phyloP scores from a whole-genome alignment of 2,113 vertebrate genomes.

The Axis porcinus region DNA sequence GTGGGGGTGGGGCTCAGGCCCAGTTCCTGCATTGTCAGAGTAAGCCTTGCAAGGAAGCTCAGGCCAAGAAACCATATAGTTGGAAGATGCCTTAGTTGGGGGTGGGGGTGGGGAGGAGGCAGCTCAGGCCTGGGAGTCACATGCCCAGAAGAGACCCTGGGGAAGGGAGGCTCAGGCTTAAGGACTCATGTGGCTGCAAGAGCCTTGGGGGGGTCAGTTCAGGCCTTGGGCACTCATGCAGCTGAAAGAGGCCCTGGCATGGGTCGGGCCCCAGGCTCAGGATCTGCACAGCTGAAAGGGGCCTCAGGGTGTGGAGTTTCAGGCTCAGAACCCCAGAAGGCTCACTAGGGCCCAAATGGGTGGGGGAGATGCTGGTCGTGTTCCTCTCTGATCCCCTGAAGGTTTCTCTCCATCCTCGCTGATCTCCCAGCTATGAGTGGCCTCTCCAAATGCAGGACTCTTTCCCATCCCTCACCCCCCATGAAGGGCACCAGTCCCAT shows the following conservation, averaged over 20 bases:
- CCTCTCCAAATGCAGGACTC: not conserved
- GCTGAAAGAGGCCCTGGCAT: not conserved
- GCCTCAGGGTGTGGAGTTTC: not conserved
- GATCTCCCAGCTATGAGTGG: not conserved
- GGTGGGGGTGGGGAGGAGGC: no score
- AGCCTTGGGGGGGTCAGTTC: not conserved
- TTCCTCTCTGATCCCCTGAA: not conserved
- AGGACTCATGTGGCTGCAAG: not conserved
- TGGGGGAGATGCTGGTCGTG: not conserved
- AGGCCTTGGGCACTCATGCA: not conserved
- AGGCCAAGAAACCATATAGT: not conserved
- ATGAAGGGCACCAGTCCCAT: not conserved
- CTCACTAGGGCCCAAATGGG: not conserved
- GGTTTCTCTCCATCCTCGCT: not conserved
- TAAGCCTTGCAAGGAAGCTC: not conserved
- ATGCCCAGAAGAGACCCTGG: not conserved
- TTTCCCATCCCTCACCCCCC: not conserved
- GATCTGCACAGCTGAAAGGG: not conserved
- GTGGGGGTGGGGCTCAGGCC: not conserved
- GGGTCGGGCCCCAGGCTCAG: not conserved
- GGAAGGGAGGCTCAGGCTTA: not conserved
- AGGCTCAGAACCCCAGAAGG: not conserved
- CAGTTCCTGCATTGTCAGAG: not conserved
- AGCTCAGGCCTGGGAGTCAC: not conserved
- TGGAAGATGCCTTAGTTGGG: not conserved